Evolutionary conservation across 1,140 invertebrate genomes (phyloP).

Genomic region (Dreissena polymorpha): DNA sequence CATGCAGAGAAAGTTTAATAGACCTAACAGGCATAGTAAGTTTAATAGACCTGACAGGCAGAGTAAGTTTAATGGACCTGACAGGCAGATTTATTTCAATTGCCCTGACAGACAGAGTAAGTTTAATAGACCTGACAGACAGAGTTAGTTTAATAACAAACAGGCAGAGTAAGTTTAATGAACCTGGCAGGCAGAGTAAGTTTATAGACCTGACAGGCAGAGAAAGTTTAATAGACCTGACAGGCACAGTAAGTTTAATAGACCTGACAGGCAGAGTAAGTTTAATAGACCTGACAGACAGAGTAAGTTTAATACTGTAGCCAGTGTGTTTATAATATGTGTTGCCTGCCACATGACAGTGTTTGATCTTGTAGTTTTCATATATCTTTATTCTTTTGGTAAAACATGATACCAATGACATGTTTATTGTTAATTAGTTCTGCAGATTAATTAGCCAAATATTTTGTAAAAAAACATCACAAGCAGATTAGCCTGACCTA

Average conservation of each 20-base stretch:
- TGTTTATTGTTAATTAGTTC: too few relatives aligned
- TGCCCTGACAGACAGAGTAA: conserved; percentile 96
- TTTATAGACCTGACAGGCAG: conserved; percentile 92
- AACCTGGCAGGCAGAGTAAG: conserved; percentile 93
- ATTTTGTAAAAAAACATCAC: too few relatives aligned
- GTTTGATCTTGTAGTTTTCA: too few relatives aligned
- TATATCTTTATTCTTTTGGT: too few relatives aligned
- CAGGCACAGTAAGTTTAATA: conserved; percentile 87
- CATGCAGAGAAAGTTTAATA: too few relatives aligned
- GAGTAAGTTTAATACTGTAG: conserved; percentile 80
- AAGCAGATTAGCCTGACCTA: too few relatives aligned
- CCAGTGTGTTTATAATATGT: too few relatives aligned
- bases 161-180: too few relatives aligned
- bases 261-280: conserved; percentile 94
- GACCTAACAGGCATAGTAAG: conserved; percentile 94
- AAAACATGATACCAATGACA: too few relatives aligned
- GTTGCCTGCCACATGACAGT: too few relatives aligned
- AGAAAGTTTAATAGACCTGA: conserved; percentile 89
- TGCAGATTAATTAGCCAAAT: too few relatives aligned
- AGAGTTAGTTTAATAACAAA: conserved; percentile 83
- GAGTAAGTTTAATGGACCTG: conserved; percentile 81
- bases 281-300: conserved; percentile 92
- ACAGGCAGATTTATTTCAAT: too few relatives aligned
- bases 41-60: conserved; percentile 92
- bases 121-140: conserved; percentile 90